Evolutionary conservation across 2,888 invertebrate genomes (phyloP).

Genomic region (Diachrysia chrysitis): DNA sequence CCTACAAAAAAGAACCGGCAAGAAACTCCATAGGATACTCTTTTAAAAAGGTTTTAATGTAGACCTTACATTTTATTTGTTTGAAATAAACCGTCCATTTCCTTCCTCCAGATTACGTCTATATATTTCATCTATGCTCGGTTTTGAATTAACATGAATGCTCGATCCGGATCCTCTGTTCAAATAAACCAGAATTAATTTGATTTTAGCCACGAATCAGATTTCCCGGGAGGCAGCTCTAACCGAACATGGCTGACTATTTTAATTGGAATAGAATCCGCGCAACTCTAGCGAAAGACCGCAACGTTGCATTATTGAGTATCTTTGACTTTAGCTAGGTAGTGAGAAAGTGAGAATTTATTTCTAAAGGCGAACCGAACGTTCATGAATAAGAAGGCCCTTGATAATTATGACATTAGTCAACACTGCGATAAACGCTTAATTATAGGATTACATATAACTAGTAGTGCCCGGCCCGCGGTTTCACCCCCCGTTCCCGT

Average conservation of each 20-base stretch:
- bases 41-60: not conserved
- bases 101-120: not conserved
- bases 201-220: slow-evolving; percentile 21
- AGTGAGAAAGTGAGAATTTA: no score
- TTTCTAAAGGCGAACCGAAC: no score
- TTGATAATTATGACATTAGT: no score
- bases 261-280: slow-evolving; percentile 18
- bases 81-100: not conserved
- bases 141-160: slow-evolving; percentile 1
- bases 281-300: slow-evolving; percentile 6
- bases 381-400: no score
- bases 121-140: not conserved
- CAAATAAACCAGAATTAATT: slow-evolving; percentile 28
- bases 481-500: no score
- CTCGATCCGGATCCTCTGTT: slow-evolving; percentile 1
- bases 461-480: no score
- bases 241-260: slow-evolving; percentile 18
- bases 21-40: no score
- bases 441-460: no score
- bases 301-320: slow-evolving; percentile 1
- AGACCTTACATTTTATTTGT: not conserved
- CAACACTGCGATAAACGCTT: no score
- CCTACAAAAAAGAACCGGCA: no score
- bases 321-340: not conserved
- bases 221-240: slow-evolving; percentile 32